A percentile compares a stretch with the other conserved stretches of the same genome.
Evolutionary conservation across 2,797 vertebrate genomes (phyloP).

Genomic region (Enteromius trimaculatus): DNA sequence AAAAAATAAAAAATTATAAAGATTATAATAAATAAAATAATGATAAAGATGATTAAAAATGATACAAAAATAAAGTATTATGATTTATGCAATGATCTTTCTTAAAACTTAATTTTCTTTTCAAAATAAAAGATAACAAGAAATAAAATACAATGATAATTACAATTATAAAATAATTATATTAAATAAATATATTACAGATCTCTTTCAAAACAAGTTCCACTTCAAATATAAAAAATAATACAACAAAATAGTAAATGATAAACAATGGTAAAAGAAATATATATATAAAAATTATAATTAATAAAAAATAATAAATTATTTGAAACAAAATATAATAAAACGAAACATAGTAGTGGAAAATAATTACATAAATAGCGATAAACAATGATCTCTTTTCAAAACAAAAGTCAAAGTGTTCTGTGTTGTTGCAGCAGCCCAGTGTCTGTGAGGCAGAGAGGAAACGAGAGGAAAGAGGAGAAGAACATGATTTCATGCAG

Average conservation of each 20-base stretch:
- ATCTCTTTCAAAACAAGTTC: neutral
- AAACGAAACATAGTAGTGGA: neutral
- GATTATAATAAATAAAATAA: neutral
- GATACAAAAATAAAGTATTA: neutral
- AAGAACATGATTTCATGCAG: neutral
- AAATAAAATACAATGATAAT: neutral
- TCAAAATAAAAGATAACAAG: neutral
- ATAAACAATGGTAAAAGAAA: neutral
- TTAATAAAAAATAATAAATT: neutral
- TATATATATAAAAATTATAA: neutral
- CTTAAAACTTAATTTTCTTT: neutral
- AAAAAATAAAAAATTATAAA: neutral
- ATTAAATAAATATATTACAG: neutral
- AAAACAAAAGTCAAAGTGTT: neutral
- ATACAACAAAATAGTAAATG: neutral
- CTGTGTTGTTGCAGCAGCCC: slow-evolving; percentile 74
- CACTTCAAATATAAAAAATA: neutral
- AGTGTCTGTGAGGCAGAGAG: slow-evolving; percentile 74
- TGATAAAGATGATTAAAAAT: neutral
- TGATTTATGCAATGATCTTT: neutral
- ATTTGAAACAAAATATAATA: neutral
- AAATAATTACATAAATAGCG: neutral
- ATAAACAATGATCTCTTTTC: too few species aligned
- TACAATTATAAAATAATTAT: neutral
- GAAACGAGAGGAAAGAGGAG: slow-evolving; percentile 55